A percentile compares a stretch with the other conserved stretches of the same genome.
These are phyloP conservation scores for Poeciliopsis occidentalis DNA, from an alignment of 2,113 vertebrate species.

Conservation along the genomic window DNA sequence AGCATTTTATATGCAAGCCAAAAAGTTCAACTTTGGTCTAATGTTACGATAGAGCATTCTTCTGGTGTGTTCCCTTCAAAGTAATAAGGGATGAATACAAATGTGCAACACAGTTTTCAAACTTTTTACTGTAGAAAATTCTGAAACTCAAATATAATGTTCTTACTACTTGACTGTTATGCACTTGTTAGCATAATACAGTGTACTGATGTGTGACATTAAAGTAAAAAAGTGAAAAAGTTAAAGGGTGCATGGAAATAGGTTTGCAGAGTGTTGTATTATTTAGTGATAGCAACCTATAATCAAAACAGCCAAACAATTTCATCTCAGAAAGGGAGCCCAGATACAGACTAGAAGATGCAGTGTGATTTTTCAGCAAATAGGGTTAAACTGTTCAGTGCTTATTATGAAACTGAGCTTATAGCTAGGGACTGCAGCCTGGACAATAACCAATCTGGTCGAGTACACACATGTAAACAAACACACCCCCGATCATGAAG, in stretches of 20 bases:
- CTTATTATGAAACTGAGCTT: constrained; percentile 30
- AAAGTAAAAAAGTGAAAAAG: no score
- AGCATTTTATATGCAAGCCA: no score
- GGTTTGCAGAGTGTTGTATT: background rate
- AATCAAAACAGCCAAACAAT: constrained; percentile 39
- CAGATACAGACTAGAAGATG: constrained; percentile 40
- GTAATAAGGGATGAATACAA: no score
- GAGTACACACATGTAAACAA: constrained; percentile 8
- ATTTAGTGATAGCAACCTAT: constrained; percentile 36
- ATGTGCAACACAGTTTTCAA: no score
- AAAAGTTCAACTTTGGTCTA: background rate
- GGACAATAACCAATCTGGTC: constrained; percentile 46
- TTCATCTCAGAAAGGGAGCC: constrained; percentile 29
- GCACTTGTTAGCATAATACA: background rate
- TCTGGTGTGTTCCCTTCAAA: background rate
- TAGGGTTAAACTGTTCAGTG: constrained; percentile 16
- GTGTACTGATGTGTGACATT: background rate
- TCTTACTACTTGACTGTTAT: background rate
- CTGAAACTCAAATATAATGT: background rate
- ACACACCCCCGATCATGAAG: constrained; percentile 19
- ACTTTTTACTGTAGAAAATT: background rate
- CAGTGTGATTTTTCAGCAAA: constrained; percentile 32
- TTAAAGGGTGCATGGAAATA: no score
- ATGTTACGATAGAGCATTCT: background rate
- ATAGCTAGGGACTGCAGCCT: constrained; percentile 32